Base-by-base conservation (phyloP, 35 echinoderm and acorn worm genomes). In the Apostichopus californicus region DNA sequence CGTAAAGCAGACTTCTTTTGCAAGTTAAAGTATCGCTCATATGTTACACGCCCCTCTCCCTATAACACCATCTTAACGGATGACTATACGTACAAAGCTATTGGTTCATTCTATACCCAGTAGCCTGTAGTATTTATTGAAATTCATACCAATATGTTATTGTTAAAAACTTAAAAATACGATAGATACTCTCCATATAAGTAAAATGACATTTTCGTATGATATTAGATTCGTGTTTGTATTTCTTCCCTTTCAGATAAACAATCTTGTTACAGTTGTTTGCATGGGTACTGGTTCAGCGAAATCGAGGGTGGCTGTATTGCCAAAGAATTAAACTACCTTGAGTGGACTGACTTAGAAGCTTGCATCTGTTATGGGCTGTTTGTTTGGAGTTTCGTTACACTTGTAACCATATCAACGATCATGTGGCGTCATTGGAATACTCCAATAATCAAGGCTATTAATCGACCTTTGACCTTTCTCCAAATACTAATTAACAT, bases 391-490 rank as follows among this genome's bases (percentile, higher is more conserved):
- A 17, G 78, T 81, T 81, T 81, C 78, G 9, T 81, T 81, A 81
- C 78, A 52, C 78, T 81, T 46, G 25, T 81, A 81, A 52, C 78
- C 8, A 81, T 81, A 81, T 5, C 78, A 46, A 81, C 78, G 23
- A 81, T 81, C 78, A 81, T 81, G 78, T 81, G 28, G 8, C 22
- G 8, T 46, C 78, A 81, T 52, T 81, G 78, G 78, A 52, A 81
- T 52, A 81, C 78, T 6, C 78, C 78, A 17, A 6, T 81, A 8
- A 81, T 81, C 22, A 81, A 81, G 78, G 78, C 78, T 6, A 81
- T 81, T 17, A 81, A 81, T 46, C 78, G 78, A 81, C 78, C 78
- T 81, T 81, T 81, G 78, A 81, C 78, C 78, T 81, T 81, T 46
- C 78, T 81, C 6, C 78, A 81, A 81, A 81, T 81, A 6, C 22